Conservation (phyloP, 2,797 vertebrate genomes). For the Dryobates pubescens region DNA sequence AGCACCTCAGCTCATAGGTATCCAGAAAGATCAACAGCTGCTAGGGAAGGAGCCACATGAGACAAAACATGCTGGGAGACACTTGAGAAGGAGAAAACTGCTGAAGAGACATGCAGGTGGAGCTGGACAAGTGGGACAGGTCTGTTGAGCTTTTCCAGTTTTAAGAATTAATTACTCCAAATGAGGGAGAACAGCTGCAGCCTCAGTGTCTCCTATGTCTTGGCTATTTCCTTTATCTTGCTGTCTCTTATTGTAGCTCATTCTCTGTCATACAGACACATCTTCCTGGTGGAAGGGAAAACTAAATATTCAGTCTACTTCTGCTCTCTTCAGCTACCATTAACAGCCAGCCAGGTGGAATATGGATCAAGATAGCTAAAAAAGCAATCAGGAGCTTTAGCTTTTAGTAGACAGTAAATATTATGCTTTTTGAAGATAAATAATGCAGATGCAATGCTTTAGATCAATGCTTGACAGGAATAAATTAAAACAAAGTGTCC, state of each 20-base stretch:
- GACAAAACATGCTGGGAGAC: not conserved
- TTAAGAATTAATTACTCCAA: not conserved
- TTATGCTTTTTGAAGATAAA: not conserved
- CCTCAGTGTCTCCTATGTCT: not conserved
- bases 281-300: not conserved
- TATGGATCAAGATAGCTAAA: not conserved
- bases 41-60: not conserved
- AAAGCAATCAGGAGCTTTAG: not conserved
- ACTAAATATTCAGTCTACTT: not conserved
- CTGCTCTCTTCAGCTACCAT: not conserved
- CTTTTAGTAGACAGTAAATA: not conserved
- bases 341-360: not conserved
- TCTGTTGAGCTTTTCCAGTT: not conserved
- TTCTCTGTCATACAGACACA: not conserved
- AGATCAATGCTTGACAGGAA: not conserved
- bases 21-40: not conserved
- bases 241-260: not conserved
- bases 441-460: not conserved
- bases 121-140: not conserved
- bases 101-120: not conserved
- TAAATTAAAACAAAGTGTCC: slow-evolving; percentile 6
- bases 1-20: rapidly evolving
- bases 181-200: not conserved
- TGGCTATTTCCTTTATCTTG: not conserved
- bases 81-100: not conserved